Base-by-base conservation (phyloP, 2,797 vertebrate genomes). In the Anabas testudineus region DNA sequence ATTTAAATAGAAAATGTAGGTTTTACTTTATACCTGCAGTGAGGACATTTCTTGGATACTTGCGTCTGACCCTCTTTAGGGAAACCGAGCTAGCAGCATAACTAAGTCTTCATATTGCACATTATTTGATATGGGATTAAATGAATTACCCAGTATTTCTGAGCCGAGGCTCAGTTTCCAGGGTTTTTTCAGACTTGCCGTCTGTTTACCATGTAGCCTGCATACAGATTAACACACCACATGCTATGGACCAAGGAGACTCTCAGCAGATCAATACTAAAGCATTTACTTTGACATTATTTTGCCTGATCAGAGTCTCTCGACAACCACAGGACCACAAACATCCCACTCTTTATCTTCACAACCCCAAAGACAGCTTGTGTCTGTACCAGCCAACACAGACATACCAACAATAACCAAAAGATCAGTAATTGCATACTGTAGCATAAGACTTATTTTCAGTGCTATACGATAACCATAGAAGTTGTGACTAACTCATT, bases 181-280 rank as follows among this genome's bases (percentile, higher is more conserved):
- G 69, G 70, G 10, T 68, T 42, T 78, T 67, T 70, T 13, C 46
- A 69, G 62, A 67, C 56, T 79, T 57, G 36, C 57, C 64, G 56
- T 72, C 51, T 70, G 66, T 79, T 58, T 52, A 34, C 61, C 45
- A 39, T 70, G 55, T 69, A 62, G 66, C 48, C 69, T 76, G 72
- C 72, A 62, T 58, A 61, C 26, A 13, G 70, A 64, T 70, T 47
- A 51, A 70, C 32, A 43, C 14, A 55, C 54, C 47, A 75, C 65
- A 62, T 12, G 67, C 73, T 75, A 62, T 60, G 72, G 54, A 67
- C 74, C 8, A 46, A 63, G 41, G 51, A 32, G 22, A 70, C 54
- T 26, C 67, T 55, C 68, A 78, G 68, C 62, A 68, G 68, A 83
- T 87, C 82, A 52, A 82, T 86, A 82, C 69, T 87, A 73, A 79